These are phyloP conservation scores for Colostygia pectinataria DNA, from an alignment of 2,888 invertebrate species.

Conservation along the genomic window DNA sequence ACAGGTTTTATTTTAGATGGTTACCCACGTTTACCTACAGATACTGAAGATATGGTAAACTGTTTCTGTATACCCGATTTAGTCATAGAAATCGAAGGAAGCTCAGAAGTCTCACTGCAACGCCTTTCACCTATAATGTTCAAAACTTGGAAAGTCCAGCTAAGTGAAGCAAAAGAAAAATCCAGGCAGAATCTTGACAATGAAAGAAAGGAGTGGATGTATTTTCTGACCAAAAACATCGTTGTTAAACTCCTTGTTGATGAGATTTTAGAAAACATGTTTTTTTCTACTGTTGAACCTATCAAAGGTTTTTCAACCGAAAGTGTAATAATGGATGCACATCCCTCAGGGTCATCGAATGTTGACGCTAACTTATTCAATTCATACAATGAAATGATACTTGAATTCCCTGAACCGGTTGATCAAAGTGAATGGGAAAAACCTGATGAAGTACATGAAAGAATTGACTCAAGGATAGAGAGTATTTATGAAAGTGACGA, in stretches of 20 bases:
- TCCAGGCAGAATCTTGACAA: slow-evolving; percentile 46
- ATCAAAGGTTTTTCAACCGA: slow-evolving; percentile 42
- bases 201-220: slow-evolving; percentile 53
- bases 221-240: slow-evolving; percentile 54
- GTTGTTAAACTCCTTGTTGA: slow-evolving; percentile 57
- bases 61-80: slow-evolving; percentile 83
- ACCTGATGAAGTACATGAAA: slow-evolving; percentile 68
- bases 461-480: slow-evolving; percentile 71
- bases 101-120: slow-evolving; percentile 51
- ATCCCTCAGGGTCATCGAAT: slow-evolving; percentile 58
- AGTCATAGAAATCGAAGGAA: slow-evolving; percentile 75
- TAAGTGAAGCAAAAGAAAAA: slow-evolving; percentile 57
- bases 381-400: slow-evolving; percentile 60
- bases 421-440: slow-evolving; percentile 76
- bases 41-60: slow-evolving; percentile 78
- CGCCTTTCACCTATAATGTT: slow-evolving; percentile 59
- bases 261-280: slow-evolving; percentile 53
- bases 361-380: slow-evolving; percentile 63
- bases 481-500: slow-evolving; percentile 67
- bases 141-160: slow-evolving; percentile 65
- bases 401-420: slow-evolving; percentile 74
- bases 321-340: slow-evolving; percentile 73
- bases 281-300: slow-evolving; percentile 33
- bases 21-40: slow-evolving; percentile 82
- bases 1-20: slow-evolving; percentile 84